Conservation (phyloP, 1,140 invertebrate species). For the Euura lappo region DNA sequence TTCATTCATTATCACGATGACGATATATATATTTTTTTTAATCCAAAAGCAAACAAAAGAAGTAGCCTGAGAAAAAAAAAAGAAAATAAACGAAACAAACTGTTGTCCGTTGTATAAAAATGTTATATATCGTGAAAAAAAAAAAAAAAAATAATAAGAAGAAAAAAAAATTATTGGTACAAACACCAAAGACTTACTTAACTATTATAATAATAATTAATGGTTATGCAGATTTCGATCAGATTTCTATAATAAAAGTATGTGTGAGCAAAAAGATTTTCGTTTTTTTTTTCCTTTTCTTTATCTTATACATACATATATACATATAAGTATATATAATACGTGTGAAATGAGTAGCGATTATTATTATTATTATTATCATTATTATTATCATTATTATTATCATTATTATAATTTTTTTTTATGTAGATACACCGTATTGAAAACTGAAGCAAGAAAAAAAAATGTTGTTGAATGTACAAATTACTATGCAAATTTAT, state of each 20-base stretch:
- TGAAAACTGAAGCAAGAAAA: slow-evolving; percentile 18
- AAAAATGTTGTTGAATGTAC: slow-evolving; percentile 36
- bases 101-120: slow-evolving; percentile 4
- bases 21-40: not conserved
- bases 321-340: not conserved
- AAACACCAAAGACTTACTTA: slow-evolving; percentile 50
- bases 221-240: slow-evolving; percentile 2
- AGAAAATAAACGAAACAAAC: slow-evolving; percentile 11
- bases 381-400: not conserved
- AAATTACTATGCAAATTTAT: slow-evolving; percentile 43
- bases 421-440: no score
- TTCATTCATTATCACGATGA: not conserved
- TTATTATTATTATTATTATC: not conserved
- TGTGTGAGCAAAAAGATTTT: not conserved
- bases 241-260: not conserved
- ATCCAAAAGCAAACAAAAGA: not conserved
- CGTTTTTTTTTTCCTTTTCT: not conserved
- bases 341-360: not conserved
- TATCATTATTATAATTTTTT: no score
- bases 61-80: slow-evolving; percentile 10
- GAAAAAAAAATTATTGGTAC: slow-evolving; percentile 32
- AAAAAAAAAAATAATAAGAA: slow-evolving; percentile 19
- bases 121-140: slow-evolving; percentile 31
- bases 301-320: not conserved
- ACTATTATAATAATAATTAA: slow-evolving; percentile 33